Evolutionary conservation across 2,113 vertebrate genomes (phyloP), one percentile per base, ranked within the genome.

Genomic region (Parus major): DNA sequence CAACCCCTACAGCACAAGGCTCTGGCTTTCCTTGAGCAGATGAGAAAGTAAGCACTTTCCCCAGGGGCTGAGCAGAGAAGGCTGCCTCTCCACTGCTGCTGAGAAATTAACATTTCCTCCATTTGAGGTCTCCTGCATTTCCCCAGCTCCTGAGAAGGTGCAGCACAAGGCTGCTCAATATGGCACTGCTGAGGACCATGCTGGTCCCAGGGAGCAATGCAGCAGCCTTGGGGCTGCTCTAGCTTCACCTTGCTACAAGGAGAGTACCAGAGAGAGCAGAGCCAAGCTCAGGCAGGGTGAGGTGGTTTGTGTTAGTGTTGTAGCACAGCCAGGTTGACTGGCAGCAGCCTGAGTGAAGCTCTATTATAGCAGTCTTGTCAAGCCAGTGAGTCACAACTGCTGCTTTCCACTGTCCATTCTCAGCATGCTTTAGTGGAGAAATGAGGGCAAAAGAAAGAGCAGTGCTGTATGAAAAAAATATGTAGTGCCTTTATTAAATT

Each of bases 401-500:
- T 84, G 60, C n/a, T 41, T 79, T 44, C 23, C 2, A 1, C 41
- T 80, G 17, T 29, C 66, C 50, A 31, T 63, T 92, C 56, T 68
- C 53, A 88, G 29, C 15, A 21, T 24, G 28, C 35, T 61, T 44
- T 39, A 72, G 25, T n/a, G 28, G 31, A 85, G 23, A 31, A 86
- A 82, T 15, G 7, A 52, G 17, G 6, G 8, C 6, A 24, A 28
- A 56, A 36, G 41, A 88, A 53, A 52, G 9, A 94, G 33, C 24
- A 71, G 19, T 9, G 11, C 20, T 42, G 4, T 39, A 77, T 73
- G 63, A 59, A 91, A 86, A 81, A 81, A 70, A 63, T 12, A 57
- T 20, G 92, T 95, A 94, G 94, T 97, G 95, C 53, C 64, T 97
- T 97, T 97, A 97, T 93, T 97, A 78, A 83, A 88, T 85, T 55